Base-by-base conservation (phyloP, 2,113 vertebrate species). In the Urocitellus parryii region DNA sequence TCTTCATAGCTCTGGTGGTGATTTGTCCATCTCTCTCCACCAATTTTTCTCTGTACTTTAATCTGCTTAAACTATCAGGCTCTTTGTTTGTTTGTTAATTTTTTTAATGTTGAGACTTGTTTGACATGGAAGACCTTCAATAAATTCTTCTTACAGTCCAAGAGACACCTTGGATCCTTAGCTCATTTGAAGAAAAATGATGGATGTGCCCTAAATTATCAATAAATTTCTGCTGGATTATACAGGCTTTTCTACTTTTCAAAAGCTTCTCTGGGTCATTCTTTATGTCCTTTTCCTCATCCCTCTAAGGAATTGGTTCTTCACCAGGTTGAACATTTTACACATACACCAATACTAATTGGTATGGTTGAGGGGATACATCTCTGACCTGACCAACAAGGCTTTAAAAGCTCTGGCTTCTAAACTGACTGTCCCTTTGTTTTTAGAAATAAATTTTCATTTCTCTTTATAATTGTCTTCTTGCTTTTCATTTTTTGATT, bases 21-120 rank as follows among this genome's bases (percentile, higher is more conserved):
- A 77, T 37, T 48, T 27, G 68, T 22, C 51, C 16, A 70, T 84
- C 11, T 27, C 48, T 58, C 39, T 34, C 1, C 17, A 10, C 34
- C 24, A 45, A 45, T 77, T 77, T 95, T 81, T 82, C 68, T 22
- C 27, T 68, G 17, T 2, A 68, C 48, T 58, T 92, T 77, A 37
- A 90, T 78, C 93, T 79, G 29, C 56, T 63, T 83, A 56, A 87
- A 78, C 77, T 29, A 90, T 76, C n/a, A n/a, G n/a, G n/a, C n/a
- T n/a, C n/a, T n/a, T n/a, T n/a, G n/a, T 79, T 76, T 72, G 70
- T 70, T 93, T 86, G 45, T 45, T 45, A 9, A 1, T 45, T 45
- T 45, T 45, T 42, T 45, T 42, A 70, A 56, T 32, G 34, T 22
- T 90, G 29, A 93, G 29, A 61, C 29, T 77, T 61, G 22, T 92